These are phyloP conservation scores for Podocnemis expansa DNA, from an alignment of 2,113 vertebrate species.

Conservation along the genomic window DNA sequence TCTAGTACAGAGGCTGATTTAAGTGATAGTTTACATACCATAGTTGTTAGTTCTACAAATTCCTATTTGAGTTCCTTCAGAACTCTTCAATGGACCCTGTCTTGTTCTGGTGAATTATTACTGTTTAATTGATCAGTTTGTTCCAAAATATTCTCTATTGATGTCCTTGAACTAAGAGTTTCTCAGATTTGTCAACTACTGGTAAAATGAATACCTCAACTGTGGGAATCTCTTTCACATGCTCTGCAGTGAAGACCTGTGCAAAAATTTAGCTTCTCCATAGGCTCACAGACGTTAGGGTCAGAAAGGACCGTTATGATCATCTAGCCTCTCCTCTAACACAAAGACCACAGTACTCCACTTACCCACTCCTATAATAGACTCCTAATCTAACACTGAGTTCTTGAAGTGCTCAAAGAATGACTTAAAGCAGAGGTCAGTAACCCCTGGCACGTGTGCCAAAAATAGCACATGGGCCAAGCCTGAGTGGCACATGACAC, in stretches of 20 bases:
- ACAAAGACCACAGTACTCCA: too few relatives aligned
- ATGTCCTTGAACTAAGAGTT: background rate
- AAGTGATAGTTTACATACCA: background rate
- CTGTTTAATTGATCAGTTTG: background rate
- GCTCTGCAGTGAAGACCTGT: background rate
- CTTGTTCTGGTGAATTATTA: background rate
- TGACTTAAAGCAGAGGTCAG: too few relatives aligned
- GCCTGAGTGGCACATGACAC: too few relatives aligned
- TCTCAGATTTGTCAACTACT: background rate
- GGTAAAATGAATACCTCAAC: background rate
- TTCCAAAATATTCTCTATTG: background rate
- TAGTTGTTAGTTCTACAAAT: background rate
- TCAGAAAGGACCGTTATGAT: too few relatives aligned
- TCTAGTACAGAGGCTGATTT: background rate
- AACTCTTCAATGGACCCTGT: background rate
- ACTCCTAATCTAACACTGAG: too few relatives aligned
- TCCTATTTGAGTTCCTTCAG: background rate
- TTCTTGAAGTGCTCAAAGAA: too few relatives aligned
- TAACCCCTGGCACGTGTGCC: too few relatives aligned
- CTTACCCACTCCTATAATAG: too few relatives aligned
- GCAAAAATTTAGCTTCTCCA: too few relatives aligned
- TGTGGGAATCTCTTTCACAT: background rate
- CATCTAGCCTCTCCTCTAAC: too few relatives aligned
- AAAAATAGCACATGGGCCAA: too few relatives aligned
- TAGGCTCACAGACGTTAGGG: too few relatives aligned